Evolutionary conservation across 2,888 invertebrate genomes (phyloP), one percentile per base, ranked within the genome.

Genomic region (Philereme vetulata): DNA sequence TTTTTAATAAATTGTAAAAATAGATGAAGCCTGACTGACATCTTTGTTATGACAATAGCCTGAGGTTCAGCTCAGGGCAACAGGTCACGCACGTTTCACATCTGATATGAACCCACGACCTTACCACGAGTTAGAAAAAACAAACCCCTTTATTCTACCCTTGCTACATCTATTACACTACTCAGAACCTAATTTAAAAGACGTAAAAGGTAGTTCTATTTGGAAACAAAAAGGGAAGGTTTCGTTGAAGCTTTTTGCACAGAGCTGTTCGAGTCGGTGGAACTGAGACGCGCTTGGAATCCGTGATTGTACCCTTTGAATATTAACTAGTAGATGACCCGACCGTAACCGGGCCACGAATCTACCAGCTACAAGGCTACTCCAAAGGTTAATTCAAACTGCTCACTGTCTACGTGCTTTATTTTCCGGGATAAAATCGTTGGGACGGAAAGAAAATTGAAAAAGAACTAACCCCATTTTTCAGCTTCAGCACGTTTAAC

Each of bases 301-400:
- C 81, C 79, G 75, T 84, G 86, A 90, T 88, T 82, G 82, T 81
- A 83, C 85, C 86, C 86, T 87, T 85, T 90, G 89, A 90, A 90
- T 91, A 90, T 90, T 90, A 90, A 90, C 85, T 85, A 87, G 80
- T 80, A 81, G 85, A 85, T 85, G 89, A 88, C 85, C 88, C 84
- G 80, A 77, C 81, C 79, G 80, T 82, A 85, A 81, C 83, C 81
- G 74, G 82, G 80, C 79, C 81, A 80, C 82, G 81, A 81, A 85
- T 83, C 79, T 80, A 80, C 81, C 75, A 77, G 76, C 80, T 80
- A 80, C 82, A 76, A 76, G 77, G 78, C 80, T 76, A 77, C 76
- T 78, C 77, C 76, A 80, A 81, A 86, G 84, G 84, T 85, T 84
- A 83, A 85, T 86, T 84, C 78, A 75, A 79, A 85, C 78, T 80